Conservation (phyloP, 2,888 invertebrate genomes). For the Pseudolycoriella hygida region DNA sequence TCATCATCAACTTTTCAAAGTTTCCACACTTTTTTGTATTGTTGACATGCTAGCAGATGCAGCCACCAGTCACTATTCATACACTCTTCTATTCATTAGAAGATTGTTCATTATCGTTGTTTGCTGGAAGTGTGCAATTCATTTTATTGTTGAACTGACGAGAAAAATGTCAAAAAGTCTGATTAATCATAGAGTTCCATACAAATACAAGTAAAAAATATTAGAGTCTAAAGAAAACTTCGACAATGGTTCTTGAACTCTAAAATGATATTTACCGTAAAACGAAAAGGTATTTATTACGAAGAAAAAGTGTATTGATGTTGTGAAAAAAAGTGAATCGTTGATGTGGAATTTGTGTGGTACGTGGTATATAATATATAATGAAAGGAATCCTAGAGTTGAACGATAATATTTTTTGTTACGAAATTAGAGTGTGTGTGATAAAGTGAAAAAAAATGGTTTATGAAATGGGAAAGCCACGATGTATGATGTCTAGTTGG, state of each 20-base stretch:
- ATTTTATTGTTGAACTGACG: too few species aligned
- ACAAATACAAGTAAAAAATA: too few species aligned
- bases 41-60: too few species aligned
- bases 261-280: slow-evolving; percentile 16
- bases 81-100: too few species aligned
- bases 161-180: too few species aligned
- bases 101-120: too few species aligned
- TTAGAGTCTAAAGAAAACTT: background rate
- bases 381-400: slow-evolving; percentile 6
- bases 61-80: too few species aligned
- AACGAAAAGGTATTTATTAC: slow-evolving; percentile 14
- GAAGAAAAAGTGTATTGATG: background rate
- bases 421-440: slow-evolving; percentile 1
- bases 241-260: slow-evolving; percentile 13
- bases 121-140: too few species aligned
- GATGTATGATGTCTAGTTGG: slow-evolving; percentile 15
- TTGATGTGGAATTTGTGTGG: background rate
- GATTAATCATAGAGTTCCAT: too few species aligned
- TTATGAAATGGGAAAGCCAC: background rate
- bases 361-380: background rate
- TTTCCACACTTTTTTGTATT: too few species aligned
- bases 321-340: background rate
- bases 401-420: slow-evolving; percentile 4
- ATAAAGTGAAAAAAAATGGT: slow-evolving; percentile 3
- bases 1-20: too few species aligned